Percentiles rank a stretch among this genome's conserved stretches.
Conservation (phyloP, 2,888 invertebrate genomes). For the Drosophila nigritarsus region DNA sequence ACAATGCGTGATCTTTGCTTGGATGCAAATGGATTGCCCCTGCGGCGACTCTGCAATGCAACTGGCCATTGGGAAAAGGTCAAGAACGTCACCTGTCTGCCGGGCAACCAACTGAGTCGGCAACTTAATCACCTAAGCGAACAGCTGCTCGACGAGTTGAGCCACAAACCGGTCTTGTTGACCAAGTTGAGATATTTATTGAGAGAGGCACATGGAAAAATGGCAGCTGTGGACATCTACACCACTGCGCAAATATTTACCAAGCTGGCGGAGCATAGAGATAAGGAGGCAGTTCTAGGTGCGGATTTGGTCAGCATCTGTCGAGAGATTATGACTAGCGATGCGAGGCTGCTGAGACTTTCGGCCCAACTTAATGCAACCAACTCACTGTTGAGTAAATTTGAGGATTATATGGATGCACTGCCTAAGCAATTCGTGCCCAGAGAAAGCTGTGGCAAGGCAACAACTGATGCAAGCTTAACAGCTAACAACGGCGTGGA, state of each 20-base stretch:
- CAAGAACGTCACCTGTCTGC: constrained; percentile 35
- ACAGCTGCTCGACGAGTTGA: constrained; percentile 18
- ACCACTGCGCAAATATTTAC: constrained; percentile 49
- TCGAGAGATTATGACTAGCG: constrained; percentile 86
- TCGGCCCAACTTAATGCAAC: constrained; percentile 87
- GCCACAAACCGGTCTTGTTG: constrained; percentile 36
- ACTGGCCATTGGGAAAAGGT: constrained; percentile 86
- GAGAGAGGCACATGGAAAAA: constrained; percentile 30
- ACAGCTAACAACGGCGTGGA: constrained; percentile 32
- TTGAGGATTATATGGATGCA: constrained; percentile 87
- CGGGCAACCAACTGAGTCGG: constrained; percentile 59
- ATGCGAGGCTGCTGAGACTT: constrained; percentile 76
- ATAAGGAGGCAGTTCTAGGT: constrained; percentile 40
- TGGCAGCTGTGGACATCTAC: constrained; percentile 53
- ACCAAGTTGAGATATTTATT: constrained; percentile 49
- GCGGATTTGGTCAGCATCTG: constrained; percentile 76
- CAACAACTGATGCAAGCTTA: background rate
- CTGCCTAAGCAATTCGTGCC: constrained; percentile 57
- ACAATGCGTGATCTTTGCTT: constrained; percentile 86
- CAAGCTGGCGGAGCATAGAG: constrained; percentile 16
- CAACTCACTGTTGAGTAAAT: constrained; percentile 87
- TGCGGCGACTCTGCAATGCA: constrained; percentile 87
- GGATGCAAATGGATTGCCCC: constrained; percentile 87
- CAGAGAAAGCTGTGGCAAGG: constrained; percentile 28
- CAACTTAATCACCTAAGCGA: constrained; percentile 62